Evolutionary conservation across 2,797 vertebrate genomes (phyloP).

Genomic region (Diceros bicornis): DNA sequence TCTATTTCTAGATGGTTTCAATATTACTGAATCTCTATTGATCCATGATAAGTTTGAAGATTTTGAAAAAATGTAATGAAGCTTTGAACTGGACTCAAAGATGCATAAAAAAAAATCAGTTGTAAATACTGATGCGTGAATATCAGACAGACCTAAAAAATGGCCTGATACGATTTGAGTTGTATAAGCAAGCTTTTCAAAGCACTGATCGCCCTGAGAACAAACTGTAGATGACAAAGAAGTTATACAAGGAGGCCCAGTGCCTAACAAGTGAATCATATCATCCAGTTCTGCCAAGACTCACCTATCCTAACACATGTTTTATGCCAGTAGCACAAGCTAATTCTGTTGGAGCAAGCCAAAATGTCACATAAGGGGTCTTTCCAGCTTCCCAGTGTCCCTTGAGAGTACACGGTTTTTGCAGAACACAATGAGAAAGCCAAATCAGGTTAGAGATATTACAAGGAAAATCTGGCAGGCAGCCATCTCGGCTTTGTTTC

Average conservation of each 20-base stretch:
- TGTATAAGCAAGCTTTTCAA: background rate
- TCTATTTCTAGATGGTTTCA: conserved; percentile 2
- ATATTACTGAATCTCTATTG: background rate
- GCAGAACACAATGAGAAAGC: conserved; percentile 18
- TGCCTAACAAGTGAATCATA: background rate
- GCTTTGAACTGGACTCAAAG: conserved; percentile 21
- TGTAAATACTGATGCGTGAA: background rate
- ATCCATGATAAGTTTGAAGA: background rate
- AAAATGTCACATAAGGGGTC: conserved; percentile 3
- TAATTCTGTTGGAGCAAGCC: conserved; percentile 36
- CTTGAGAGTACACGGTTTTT: background rate
- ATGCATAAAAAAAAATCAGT: background rate
- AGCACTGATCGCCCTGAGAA: background rate
- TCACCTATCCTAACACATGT: background rate
- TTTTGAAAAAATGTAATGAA: background rate
- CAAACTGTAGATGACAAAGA: background rate
- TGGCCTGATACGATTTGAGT: background rate
- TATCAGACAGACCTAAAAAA: background rate
- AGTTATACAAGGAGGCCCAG: background rate
- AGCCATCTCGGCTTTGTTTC: conserved; percentile 85
- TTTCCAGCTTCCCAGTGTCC: conserved; percentile 32
- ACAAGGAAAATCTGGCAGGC: conserved; percentile 83
- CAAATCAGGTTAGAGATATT: conserved; percentile 58
- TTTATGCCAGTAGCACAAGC: background rate
- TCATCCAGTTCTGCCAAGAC: background rate